Percentiles rank a stretch among this genome's conserved stretches.
Conservation (phyloP, 1,140 invertebrate species). For the Pseudomyrmex pallidus region DNA sequence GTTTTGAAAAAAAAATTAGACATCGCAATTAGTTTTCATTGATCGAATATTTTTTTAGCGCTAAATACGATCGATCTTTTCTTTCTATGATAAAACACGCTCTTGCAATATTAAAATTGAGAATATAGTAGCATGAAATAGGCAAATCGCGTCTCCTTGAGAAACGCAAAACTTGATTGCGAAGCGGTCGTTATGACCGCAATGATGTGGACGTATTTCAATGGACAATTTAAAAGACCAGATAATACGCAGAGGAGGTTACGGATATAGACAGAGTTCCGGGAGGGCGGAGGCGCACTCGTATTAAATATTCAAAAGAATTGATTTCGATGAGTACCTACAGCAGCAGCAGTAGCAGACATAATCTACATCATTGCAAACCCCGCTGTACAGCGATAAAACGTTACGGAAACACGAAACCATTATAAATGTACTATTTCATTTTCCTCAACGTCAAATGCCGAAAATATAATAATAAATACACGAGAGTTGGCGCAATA, state of each 20-base stretch:
- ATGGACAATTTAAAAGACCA: slow-evolving; percentile 72
- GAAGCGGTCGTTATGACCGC: slow-evolving; percentile 64
- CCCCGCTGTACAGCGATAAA: neutral
- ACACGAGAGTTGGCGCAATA: no score
- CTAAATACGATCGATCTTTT: no score
- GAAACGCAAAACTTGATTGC: slow-evolving; percentile 62
- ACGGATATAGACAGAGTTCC: slow-evolving; percentile 76
- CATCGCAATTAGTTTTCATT: no score
- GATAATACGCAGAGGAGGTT: slow-evolving; percentile 59
- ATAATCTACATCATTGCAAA: slow-evolving; percentile 31
- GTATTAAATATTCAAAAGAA: slow-evolving; percentile 80
- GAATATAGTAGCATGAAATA: no score
- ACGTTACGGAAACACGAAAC: neutral
- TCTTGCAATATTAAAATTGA: no score
- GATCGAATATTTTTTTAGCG: no score
- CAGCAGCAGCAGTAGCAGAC: slow-evolving; percentile 62
- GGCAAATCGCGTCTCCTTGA: slow-evolving; percentile 28
- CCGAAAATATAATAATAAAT: no score
- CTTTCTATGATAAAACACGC: no score
- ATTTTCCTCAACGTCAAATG: no score
- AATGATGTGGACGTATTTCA: slow-evolving; percentile 81
- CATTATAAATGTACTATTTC: no score
- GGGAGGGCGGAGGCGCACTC: slow-evolving; percentile 68
- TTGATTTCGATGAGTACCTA: slow-evolving; percentile 73
- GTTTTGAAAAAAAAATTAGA: no score